Evolutionary conservation across 2,888 invertebrate species (phyloP).

Genomic region (Serrognathus titanus): DNA sequence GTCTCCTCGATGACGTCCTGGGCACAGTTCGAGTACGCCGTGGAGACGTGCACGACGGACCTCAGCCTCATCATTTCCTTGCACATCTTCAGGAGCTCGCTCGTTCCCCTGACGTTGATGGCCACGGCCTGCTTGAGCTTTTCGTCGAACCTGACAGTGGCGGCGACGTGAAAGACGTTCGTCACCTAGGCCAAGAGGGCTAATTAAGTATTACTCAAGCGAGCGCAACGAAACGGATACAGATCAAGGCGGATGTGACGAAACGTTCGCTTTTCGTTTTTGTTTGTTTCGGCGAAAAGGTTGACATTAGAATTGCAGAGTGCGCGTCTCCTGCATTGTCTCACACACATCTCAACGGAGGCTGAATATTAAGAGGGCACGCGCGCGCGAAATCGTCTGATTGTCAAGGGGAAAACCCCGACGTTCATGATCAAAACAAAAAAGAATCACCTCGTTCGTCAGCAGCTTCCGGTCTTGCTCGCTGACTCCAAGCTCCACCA

Average conservation of each 20-base stretch:
- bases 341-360: too few relatives aligned
- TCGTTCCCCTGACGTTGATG: conserved; percentile 70
- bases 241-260: not conserved
- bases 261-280: too few relatives aligned
- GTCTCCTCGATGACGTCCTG: conserved; percentile 30
- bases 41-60: conserved; percentile 58
- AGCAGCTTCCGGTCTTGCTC: conserved; percentile 55
- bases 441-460: conserved; percentile 47
- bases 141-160: conserved; percentile 68
- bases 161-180: conserved; percentile 58
- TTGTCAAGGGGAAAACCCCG: too few relatives aligned
- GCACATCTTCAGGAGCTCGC: conserved; percentile 62
- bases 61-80: conserved; percentile 63
- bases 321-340: too few relatives aligned
- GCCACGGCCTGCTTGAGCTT: conserved; percentile 67
- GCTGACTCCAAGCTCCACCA: conserved; percentile 59
- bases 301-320: too few relatives aligned
- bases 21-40: conserved; percentile 57
- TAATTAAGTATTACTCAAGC: not conserved
- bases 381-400: too few relatives aligned
- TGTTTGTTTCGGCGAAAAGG: too few relatives aligned
- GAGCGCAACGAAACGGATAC: not conserved
- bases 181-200: conserved; percentile 36
- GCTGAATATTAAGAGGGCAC: too few relatives aligned
- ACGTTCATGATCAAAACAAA: too few relatives aligned